These are phyloP conservation scores for Aphodius sticticus DNA, from an alignment of 2,888 invertebrate genomes.

Conservation along the genomic window DNA sequence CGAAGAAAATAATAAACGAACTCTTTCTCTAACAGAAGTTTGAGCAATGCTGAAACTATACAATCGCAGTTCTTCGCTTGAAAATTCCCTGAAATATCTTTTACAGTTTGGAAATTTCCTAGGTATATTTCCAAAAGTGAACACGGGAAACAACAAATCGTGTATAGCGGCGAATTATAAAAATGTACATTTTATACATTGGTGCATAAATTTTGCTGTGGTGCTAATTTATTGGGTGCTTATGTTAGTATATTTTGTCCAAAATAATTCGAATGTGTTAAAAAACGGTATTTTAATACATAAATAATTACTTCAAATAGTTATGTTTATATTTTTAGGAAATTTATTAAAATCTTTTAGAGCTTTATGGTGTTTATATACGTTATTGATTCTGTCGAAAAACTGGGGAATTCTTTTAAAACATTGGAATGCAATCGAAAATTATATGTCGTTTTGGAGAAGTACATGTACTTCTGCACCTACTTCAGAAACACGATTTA, in stretches of 20 bases:
- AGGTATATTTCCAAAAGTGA: conserved; percentile 17
- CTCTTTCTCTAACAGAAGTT: too few relatives aligned
- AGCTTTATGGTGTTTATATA: conserved; percentile 7
- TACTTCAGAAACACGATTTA: conserved; percentile 29
- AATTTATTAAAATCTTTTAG: conserved; percentile 6
- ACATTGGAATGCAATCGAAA: conserved; percentile 39
- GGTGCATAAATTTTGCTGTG: conserved; percentile 15
- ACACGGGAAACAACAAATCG: not conserved
- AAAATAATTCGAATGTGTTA: not conserved
- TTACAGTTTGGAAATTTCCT: not conserved
- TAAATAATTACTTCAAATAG: not conserved
- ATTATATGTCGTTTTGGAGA: conserved; percentile 26
- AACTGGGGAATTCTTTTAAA: conserved; percentile 37
- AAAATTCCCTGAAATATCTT: not conserved
- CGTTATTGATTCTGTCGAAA: conserved; percentile 10
- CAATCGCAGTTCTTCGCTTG: conserved; percentile 8
- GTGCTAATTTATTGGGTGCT: not conserved
- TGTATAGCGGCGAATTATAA: not conserved
- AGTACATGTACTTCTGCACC: conserved; percentile 25
- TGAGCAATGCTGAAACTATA: conserved; percentile 15
- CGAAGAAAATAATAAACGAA: not conserved
- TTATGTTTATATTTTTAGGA: not conserved
- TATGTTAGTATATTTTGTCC: not conserved
- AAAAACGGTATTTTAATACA: not conserved
- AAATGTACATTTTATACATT: conserved; percentile 8